Conservation (phyloP, 2,113 vertebrate genomes). For the Ageneiosus marmoratus region DNA sequence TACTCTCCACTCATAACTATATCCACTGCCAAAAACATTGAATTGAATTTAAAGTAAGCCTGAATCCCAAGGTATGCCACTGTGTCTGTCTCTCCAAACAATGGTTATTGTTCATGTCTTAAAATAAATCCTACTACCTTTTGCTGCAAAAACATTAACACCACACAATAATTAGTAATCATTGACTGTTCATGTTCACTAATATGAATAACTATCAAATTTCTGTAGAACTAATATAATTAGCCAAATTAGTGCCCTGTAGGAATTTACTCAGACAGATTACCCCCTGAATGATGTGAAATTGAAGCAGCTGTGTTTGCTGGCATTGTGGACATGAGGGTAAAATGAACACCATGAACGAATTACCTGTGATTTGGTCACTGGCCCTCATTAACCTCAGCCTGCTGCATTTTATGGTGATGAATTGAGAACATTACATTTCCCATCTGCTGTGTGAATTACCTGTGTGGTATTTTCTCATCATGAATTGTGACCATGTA, state of each 20-base stretch:
- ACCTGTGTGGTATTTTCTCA: constrained; percentile 25
- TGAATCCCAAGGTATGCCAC: neutral
- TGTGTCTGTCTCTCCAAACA: constrained; percentile 2
- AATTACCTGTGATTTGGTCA: constrained; percentile 63
- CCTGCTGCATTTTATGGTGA: constrained; percentile 66
- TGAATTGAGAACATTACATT: constrained; percentile 59
- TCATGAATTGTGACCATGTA: constrained; percentile 20
- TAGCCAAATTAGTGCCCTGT: constrained; percentile 22
- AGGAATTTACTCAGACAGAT: constrained; percentile 36
- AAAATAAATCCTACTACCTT: neutral
- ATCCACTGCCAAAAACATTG: neutral
- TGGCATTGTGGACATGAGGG: constrained; percentile 34
- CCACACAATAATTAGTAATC: neutral
- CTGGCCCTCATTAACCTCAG: constrained; percentile 69
- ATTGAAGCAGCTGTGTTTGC: constrained; percentile 59
- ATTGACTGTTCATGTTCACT: constrained; percentile 17
- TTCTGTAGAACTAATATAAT: constrained; percentile 38
- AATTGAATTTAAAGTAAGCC: neutral
- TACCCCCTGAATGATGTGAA: constrained; percentile 56
- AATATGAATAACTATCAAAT: constrained; percentile 14
- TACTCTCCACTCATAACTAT: neutral
- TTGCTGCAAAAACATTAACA: neutral
- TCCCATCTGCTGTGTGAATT: constrained; percentile 64
- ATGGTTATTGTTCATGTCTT: neutral
- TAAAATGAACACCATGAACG: constrained; percentile 57